Evolutionary conservation across 2,888 invertebrate genomes (phyloP).

Genomic region (Torymus auratus): DNA sequence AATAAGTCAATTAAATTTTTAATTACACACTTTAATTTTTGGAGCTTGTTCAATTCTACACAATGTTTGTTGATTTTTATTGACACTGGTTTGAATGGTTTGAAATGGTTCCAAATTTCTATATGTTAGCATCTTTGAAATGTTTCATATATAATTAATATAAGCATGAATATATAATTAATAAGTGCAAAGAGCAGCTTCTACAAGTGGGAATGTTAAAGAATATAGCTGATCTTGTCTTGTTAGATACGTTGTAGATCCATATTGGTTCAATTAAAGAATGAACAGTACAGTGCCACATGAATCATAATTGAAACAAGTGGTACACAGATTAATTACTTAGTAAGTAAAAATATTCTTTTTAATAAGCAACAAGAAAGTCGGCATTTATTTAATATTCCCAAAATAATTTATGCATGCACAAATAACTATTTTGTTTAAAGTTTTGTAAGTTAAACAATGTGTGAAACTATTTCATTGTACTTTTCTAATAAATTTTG

Average conservation of each 20-base stretch:
- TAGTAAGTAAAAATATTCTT: neutral
- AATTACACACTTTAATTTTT: too few species aligned
- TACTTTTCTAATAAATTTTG: too few species aligned
- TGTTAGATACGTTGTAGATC: constrained; percentile 4
- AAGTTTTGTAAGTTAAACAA: too few species aligned
- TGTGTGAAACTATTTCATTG: too few species aligned
- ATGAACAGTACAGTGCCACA: neutral
- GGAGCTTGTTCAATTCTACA: too few species aligned
- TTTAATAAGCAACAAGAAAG: neutral
- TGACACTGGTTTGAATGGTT: neutral
- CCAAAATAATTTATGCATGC: too few species aligned
- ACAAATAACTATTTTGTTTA: too few species aligned
- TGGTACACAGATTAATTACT: neutral
- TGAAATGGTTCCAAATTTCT: neutral
- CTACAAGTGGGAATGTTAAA: neutral
- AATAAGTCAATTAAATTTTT: too few species aligned
- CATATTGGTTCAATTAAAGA: constrained; percentile 11
- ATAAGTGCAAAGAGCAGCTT: neutral
- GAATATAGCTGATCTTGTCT: constrained; percentile 13
- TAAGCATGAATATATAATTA: too few species aligned
- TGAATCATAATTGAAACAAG: constrained; percentile 10
- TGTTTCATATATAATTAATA: neutral
- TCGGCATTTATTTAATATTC: too few species aligned
- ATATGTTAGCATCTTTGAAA: neutral
- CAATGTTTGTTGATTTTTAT: neutral